Conservation (phyloP, 2,888 invertebrate species). For the Stenichneumon culpator region DNA sequence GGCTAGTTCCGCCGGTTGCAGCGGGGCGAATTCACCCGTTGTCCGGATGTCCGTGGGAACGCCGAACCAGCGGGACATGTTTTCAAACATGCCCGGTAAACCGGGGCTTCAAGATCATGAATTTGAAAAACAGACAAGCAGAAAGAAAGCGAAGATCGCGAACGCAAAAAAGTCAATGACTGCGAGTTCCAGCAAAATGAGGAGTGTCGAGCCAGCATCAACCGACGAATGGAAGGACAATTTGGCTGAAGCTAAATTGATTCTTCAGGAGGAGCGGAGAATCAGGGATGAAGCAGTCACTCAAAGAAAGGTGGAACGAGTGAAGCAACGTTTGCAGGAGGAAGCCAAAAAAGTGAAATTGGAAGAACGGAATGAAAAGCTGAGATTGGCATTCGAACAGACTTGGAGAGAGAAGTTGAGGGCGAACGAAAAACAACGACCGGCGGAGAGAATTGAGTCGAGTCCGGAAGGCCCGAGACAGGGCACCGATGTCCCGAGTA, state of each 20-base stretch:
- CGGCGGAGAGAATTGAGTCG: conserved; percentile 62
- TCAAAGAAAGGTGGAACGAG: conserved; percentile 33
- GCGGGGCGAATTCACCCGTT: conserved; percentile 72
- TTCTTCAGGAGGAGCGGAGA: conserved; percentile 56
- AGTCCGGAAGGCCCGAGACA: conserved; percentile 52
- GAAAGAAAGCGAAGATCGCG: background rate
- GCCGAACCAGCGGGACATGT: background rate
- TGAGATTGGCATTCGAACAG: background rate
- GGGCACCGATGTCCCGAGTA: conserved; percentile 2
- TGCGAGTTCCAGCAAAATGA: background rate
- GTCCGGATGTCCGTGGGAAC: background rate
- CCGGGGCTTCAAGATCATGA: conserved; percentile 61
- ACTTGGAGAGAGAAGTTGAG: background rate
- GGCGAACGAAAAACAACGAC: conserved; percentile 28
- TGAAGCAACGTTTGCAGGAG: conserved; percentile 45
- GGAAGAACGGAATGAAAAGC: conserved; percentile 31
- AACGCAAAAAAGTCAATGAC: background rate
- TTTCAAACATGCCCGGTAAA: conserved; percentile 63
- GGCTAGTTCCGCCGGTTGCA: too few relatives aligned
- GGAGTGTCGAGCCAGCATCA: background rate
- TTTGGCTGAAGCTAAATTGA: conserved; percentile 44
- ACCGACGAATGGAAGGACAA: conserved; percentile 26
- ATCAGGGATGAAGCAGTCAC: conserved; percentile 11
- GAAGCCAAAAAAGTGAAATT: conserved; percentile 22
- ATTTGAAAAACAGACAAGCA: too few relatives aligned